Base-by-base conservation (phyloP, 2,888 invertebrate genomes). In the Dicyrtomina minuta region DNA sequence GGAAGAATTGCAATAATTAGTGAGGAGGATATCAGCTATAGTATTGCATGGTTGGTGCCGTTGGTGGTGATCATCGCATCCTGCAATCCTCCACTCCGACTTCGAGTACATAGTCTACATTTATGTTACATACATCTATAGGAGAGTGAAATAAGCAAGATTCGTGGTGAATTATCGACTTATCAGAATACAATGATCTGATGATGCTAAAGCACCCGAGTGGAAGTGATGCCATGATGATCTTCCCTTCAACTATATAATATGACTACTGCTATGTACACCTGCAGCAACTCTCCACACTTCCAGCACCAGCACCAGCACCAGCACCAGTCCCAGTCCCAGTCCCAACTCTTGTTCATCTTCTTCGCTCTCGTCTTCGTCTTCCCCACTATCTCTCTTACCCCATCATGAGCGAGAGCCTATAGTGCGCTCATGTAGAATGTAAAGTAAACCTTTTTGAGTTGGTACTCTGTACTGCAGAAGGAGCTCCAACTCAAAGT, bases 81-180 rank as follows among this genome's bases (percentile, higher is more conserved):
- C 71, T 68, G 68, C 68, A 33, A 33, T 53, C n/a, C 41, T 66
- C 27, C 70, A 70, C 33, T 43, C 65, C 41, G 51, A 8, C 56
- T 56, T 49, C 51, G 41, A 71, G 60, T 41, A 68, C 43, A 46
- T n/a, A 44, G 26, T 43, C 51, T 70, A n/a, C 60, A 41, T 56
- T n/a, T n/a, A n/a, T n/a, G n/a, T n/a, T n/a, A n/a, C n/a, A n/a
- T n/a, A n/a, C n/a, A 26, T 24, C 44, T 59, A 53, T 58, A 56
- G 46, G 24, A 49, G 5, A 27, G 62, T 46, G 17, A 61, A 61
- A 55, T 59, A 51, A 68, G 60, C 72, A 74, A 72, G 73, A 66
- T 73, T 67, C 66, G 74, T 73, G 72, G 72, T 70, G 67, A 72
- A 72, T 74, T 74, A 74, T 72, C 71, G 69, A 67, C 71, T 66